Evolutionary conservation across 2,888 invertebrate species (phyloP).

Genomic region (Limnephilus auricula): DNA sequence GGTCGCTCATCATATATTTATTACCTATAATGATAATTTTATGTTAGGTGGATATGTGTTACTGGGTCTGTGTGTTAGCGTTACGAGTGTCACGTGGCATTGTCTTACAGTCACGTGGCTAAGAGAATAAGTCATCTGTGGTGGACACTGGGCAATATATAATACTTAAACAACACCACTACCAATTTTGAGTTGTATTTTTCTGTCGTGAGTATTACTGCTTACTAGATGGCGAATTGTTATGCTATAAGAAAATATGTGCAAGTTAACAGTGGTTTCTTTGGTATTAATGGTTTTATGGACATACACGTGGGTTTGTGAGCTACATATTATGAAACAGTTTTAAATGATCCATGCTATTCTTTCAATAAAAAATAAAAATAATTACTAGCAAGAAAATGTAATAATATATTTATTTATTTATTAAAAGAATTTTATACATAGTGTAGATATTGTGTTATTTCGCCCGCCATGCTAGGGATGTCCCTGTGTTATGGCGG

Average conservation of each 20-base stretch:
- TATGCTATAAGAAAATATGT: not conserved
- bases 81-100: not conserved
- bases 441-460: too few relatives aligned
- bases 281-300: not conserved
- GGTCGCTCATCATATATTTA: not conserved
- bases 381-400: too few relatives aligned
- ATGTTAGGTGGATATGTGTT: not conserved
- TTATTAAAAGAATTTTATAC: too few relatives aligned
- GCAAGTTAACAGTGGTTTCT: not conserved
- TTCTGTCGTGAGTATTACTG: not conserved
- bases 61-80: not conserved
- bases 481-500: too few relatives aligned
- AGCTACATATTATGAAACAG: not conserved
- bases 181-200: not conserved
- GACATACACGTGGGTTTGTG: not conserved
- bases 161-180: not conserved
- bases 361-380: too few relatives aligned
- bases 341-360: too few relatives aligned
- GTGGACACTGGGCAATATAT: not conserved
- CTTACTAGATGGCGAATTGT: not conserved
- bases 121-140: not conserved
- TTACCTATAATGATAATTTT: not conserved
- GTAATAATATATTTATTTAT: too few relatives aligned
- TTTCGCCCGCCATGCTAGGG: too few relatives aligned
- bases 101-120: not conserved